These are phyloP conservation scores for Ceramica pisi DNA, from an alignment of 2,888 invertebrate genomes.

Conservation along the genomic window DNA sequence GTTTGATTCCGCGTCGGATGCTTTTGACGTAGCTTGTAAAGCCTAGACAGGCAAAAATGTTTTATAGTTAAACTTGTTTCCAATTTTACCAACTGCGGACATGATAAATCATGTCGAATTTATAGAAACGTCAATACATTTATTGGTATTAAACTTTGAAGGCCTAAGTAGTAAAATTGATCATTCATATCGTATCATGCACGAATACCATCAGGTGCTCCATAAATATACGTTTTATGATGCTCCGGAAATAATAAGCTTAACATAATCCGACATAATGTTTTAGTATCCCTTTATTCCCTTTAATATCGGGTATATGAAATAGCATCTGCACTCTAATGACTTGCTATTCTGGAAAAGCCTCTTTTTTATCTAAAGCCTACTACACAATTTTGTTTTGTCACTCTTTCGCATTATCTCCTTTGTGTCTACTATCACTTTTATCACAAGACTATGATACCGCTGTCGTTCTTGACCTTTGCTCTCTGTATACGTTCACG, in stretches of 20 bases:
- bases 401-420: conserved; percentile 33
- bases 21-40: conserved; percentile 5
- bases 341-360: conserved; percentile 26
- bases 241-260: conserved; percentile 26
- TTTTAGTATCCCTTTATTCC: conserved; percentile 24
- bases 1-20: conserved; percentile 7
- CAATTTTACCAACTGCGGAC: not conserved
- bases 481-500: conserved; percentile 21
- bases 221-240: conserved; percentile 31
- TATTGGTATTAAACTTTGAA: conserved; percentile 15
- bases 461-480: conserved; percentile 37
- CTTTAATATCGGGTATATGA: conserved; percentile 21
- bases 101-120: conserved; percentile 6
- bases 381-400: conserved; percentile 26
- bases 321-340: conserved; percentile 18
- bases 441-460: conserved; percentile 18
- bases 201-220: conserved; percentile 14
- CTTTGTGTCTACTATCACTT: conserved; percentile 41
- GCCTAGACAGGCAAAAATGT: not conserved
- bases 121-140: conserved; percentile 11
- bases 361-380: conserved; percentile 51
- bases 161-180: conserved; percentile 19
- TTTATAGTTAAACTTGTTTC: not conserved
- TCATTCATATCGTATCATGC: conserved; percentile 23
- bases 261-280: conserved; percentile 24